A percentile compares a stretch with the other conserved stretches of the same genome.
Conservation (phyloP, 2,113 vertebrate species). For the Dasyurus viverrinus region DNA sequence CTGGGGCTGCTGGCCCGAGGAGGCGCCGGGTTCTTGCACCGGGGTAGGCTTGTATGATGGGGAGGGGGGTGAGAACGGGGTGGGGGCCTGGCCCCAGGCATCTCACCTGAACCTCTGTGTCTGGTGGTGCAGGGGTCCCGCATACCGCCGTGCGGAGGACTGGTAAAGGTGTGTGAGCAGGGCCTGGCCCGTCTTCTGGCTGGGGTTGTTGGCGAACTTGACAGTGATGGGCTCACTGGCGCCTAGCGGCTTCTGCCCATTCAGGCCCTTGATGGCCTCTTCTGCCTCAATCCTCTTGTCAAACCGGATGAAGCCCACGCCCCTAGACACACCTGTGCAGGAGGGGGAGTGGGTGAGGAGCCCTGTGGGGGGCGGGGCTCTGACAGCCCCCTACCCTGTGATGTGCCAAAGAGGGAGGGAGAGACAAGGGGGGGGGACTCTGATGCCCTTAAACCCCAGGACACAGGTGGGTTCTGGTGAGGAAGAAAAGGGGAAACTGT, state of each 20-base stretch:
- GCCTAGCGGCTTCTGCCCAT: conserved; percentile 95
- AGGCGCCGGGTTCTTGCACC: background rate
- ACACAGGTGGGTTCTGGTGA: background rate
- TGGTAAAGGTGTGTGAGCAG: conserved; percentile 96
- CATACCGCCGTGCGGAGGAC: conserved; percentile 93
- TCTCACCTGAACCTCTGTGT: conserved; percentile 96
- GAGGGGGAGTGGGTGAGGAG: background rate
- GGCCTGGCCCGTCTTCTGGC: conserved; percentile 96
- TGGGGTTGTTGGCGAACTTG: conserved; percentile 98
- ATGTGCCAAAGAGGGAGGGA: background rate
- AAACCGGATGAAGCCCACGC: conserved; percentile 97
- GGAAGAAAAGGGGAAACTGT: background rate
- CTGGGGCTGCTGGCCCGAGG: background rate
- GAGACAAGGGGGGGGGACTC: background rate
- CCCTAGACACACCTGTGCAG: conserved; percentile 92
- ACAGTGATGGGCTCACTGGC: conserved; percentile 96
- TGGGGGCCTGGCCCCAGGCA: background rate
- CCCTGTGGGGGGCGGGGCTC: background rate
- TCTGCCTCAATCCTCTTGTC: conserved; percentile 97
- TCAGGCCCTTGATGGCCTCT: conserved; percentile 97
- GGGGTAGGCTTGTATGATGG: background rate
- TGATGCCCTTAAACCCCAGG: background rate
- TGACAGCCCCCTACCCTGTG: background rate
- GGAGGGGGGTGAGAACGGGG: background rate
- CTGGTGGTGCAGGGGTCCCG: conserved; percentile 94